Percentiles rank a stretch among this genome's conserved stretches.
These are phyloP conservation scores for Ormyrus nitidulus DNA, from an alignment of 2,888 invertebrate genomes.

Conservation along the genomic window DNA sequence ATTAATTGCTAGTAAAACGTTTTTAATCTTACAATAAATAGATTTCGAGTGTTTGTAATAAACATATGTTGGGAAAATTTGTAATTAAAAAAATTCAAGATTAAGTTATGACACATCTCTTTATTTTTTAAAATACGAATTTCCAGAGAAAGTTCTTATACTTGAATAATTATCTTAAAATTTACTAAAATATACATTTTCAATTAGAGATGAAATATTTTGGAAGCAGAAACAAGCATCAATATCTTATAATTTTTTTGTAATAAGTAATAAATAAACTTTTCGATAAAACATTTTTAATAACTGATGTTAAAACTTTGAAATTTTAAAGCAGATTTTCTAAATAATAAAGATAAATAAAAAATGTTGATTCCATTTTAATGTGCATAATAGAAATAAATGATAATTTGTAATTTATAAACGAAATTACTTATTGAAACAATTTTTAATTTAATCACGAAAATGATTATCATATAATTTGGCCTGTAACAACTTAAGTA, in stretches of 20 bases:
- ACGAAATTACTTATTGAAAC: not conserved
- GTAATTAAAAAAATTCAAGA: constrained; percentile 26
- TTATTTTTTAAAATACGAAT: constrained; percentile 38
- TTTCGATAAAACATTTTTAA: no score
- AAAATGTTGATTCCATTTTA: no score
- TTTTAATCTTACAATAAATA: no score
- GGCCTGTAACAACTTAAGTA: not conserved
- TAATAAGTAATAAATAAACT: not conserved
- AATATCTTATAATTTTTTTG: not conserved
- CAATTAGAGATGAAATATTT: not conserved
- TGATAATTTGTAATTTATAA: no score
- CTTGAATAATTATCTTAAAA: constrained; percentile 1
- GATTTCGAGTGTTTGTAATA: not conserved
- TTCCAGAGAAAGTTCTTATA: constrained; percentile 11
- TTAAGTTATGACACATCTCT: constrained; percentile 25
- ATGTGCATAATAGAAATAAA: no score
- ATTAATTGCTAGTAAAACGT: no score
- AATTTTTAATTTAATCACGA: not conserved
- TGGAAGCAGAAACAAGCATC: no score
- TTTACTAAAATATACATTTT: not conserved
- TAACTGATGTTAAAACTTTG: no score
- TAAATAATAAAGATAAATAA: no score
- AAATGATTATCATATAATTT: not conserved
- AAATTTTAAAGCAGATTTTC: no score
- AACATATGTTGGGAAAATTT: not conserved